A percentile compares a stretch with the other conserved stretches of the same genome.
phyloP scores from a whole-genome alignment of 53 echinoderm and acorn worm genomes.

The Paracentrotus lividus region DNA sequence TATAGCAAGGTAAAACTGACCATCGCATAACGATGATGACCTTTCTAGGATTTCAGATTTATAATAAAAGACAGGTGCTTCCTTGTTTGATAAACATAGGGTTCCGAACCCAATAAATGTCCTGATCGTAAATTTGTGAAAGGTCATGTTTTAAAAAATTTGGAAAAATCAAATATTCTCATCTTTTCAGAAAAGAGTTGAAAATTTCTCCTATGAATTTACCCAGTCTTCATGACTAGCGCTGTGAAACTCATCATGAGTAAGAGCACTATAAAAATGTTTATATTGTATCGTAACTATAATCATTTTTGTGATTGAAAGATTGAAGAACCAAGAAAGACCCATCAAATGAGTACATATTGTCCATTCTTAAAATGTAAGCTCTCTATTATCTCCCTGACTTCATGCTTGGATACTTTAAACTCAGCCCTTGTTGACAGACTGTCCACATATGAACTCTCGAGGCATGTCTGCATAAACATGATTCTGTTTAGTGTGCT shows the following conservation, averaged over 20 bases:
- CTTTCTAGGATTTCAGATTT: not conserved
- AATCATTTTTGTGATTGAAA: not conserved
- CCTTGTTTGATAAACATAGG: not conserved
- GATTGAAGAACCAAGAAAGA: not conserved
- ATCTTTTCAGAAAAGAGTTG: not conserved
- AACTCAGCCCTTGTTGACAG: not conserved
- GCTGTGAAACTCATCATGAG: not conserved
- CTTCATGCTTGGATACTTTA: not conserved
- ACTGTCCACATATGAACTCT: not conserved
- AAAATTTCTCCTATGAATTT: not conserved
- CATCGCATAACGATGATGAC: not conserved
- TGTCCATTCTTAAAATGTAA: not conserved
- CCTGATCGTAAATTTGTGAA: not conserved
- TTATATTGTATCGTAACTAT: not conserved
- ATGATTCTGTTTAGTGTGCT: slow-evolving; percentile 16
- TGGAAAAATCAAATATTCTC: not conserved
- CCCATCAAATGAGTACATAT: not conserved
- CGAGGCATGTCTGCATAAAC: slow-evolving; percentile 2
- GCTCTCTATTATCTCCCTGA: not conserved
- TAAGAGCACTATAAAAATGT: too few species aligned
- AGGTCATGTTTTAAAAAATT: not conserved
- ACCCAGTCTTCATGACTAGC: not conserved
- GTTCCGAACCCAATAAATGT: not conserved
- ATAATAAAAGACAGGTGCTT: slow-evolving; percentile 24
- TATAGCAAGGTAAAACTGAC: not conserved